Percentiles rank a stretch among this genome's conserved stretches.
Conservation (phyloP, 2,888 invertebrate genomes). For the Lasioglossum vierecki region DNA sequence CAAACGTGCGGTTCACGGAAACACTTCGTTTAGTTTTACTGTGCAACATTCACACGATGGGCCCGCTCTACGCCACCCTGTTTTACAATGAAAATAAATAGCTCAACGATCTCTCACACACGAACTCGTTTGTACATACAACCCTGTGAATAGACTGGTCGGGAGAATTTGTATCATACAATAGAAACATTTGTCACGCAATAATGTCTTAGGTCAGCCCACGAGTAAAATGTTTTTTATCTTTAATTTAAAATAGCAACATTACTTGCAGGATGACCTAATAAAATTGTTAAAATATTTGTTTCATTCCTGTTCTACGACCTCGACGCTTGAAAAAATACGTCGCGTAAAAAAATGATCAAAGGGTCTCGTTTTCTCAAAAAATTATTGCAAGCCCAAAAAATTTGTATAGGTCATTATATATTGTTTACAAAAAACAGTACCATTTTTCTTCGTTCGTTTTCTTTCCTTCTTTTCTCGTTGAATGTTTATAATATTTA, state of each 20-base stretch:
- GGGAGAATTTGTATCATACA: constrained; percentile 27
- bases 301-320: neutral
- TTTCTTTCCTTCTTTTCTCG: neutral
- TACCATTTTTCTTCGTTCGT: neutral
- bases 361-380: neutral
- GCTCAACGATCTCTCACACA: neutral
- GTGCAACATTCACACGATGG: constrained; percentile 90
- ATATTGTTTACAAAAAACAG: constrained; percentile 7
- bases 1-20: constrained; percentile 91
- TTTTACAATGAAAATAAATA: constrained; percentile 78
- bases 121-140: constrained; percentile 28
- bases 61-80: constrained; percentile 87
- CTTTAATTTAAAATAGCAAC: neutral
- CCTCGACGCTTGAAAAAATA: neutral
- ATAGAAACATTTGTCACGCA: neutral
- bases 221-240: neutral
- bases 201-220: neutral
- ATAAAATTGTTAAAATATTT: neutral
- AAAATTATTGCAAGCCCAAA: neutral
- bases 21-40: constrained; percentile 92
- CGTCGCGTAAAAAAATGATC: neutral
- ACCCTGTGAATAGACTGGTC: constrained; percentile 27
- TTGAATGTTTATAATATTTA: constrained; percentile 5
- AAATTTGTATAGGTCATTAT: neutral
- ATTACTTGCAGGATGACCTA: neutral